These are phyloP conservation scores for Sylvia borin DNA, from an alignment of 2,797 vertebrate species.

Conservation along the genomic window DNA sequence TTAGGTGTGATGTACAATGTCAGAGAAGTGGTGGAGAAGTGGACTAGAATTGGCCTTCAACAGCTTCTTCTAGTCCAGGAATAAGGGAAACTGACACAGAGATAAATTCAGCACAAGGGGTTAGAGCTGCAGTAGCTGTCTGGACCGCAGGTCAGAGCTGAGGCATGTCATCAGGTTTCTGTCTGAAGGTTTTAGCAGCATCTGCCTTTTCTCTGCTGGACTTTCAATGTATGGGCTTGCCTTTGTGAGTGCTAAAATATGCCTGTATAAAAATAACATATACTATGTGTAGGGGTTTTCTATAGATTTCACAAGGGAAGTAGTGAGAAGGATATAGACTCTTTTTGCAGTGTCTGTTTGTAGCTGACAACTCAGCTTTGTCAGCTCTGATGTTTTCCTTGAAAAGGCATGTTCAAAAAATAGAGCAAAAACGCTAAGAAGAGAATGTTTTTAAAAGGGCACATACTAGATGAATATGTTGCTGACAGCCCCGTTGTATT, in stretches of 20 bases:
- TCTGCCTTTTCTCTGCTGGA: neutral
- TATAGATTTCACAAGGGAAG: neutral
- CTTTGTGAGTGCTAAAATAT: constrained; percentile 6
- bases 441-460: constrained; percentile 17
- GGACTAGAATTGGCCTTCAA: constrained; percentile 19
- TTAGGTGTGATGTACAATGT: constrained; percentile 19
- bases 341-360: neutral
- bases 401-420: constrained; percentile 12
- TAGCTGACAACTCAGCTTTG: constrained; percentile 1
- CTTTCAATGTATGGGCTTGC: neutral
- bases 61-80: neutral
- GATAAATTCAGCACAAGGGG: neutral
- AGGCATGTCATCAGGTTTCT: neutral
- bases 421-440: neutral
- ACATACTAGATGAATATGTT: neutral
- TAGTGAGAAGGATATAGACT: neutral
- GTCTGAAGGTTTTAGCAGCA: neutral
- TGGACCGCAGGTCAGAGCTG: neutral
- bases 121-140: neutral
- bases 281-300: neutral
- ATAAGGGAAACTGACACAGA: neutral
- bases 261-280: neutral
- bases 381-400: constrained; percentile 1
- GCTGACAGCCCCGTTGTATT: constrained; percentile 3
- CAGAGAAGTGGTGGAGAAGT: neutral